Base-by-base conservation (phyloP, 2,113 vertebrate species). In the Campylomormyrus tamandua region DNA sequence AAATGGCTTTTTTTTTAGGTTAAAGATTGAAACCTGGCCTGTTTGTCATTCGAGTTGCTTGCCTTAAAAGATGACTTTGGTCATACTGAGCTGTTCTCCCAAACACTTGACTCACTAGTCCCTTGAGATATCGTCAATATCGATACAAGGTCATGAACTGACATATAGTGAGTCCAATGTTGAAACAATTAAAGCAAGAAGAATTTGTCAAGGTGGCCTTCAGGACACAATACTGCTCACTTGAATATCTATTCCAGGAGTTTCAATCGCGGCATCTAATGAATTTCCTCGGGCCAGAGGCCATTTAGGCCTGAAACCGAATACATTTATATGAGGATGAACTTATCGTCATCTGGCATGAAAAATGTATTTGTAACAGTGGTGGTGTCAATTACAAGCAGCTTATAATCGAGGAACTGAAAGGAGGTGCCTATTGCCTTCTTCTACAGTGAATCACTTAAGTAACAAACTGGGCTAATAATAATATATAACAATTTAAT, bases 101-200 rank as follows among this genome's bases (percentile, higher is more conserved):
- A 50, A 86, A 50, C 48, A 15, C 48, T 85, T 85, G 48, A 86
- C 83, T 86, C 83, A 15, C 83, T 10, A 10, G 45, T 50, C 83
- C 83, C 83, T 48, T 15, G 45, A 50, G 83, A 86, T 48, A 31
- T 27, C 83, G 49, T 86, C 45, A 86, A 49, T 48, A 86, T 86
- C 83, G 24, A 49, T 50, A 49, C 45, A 48, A 84, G 83, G 83
- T 86, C 83, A 86, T 86, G 46, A 86, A 50, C 45, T 27, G 83
- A 46, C 45, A 86, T 86, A 86, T 49, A 48, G 48, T 86, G 83
- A 27, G 83, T 86, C 83, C 46, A n/a, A 86, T 50, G 45, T 50
- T 86, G 46, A 86, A 86, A 84, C 83, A 86, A 86, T 86, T 86
- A 86, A 86, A 48, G 45, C 45, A 49, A 50, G n/a, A 86, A 50